Evolutionary conservation across 1,140 invertebrate species (phyloP).

Genomic region (Heliconius hewitsoni): DNA sequence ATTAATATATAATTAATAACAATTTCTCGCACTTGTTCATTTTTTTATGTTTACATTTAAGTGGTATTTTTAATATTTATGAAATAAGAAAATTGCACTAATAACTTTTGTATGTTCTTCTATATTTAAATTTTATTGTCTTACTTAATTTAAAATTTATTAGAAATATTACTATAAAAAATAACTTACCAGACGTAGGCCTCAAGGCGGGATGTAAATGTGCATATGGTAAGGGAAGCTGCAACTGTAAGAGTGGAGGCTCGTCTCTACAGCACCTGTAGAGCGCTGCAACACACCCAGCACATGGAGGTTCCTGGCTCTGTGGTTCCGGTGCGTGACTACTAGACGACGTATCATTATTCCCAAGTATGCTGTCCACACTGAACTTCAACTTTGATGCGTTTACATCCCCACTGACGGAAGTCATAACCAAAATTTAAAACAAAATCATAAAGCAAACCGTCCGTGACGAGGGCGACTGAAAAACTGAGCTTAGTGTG

Average conservation of each 20-base stretch:
- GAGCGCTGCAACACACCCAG: conserved; percentile 70
- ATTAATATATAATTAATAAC: no score
- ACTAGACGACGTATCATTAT: conserved; percentile 49
- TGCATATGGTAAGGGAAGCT: conserved; percentile 63
- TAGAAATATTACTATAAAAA: background rate
- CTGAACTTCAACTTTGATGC: conserved; percentile 73
- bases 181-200: conserved; percentile 61
- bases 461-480: conserved; percentile 49
- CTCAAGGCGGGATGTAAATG: conserved; percentile 73
- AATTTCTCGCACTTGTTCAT: no score
- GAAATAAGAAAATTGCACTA: no score
- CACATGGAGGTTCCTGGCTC: conserved; percentile 67
- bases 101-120: no score
- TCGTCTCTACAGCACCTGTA: conserved; percentile 74
- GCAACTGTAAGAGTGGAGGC: conserved; percentile 64
- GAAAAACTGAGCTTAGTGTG: conserved; percentile 63
- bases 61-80: no score
- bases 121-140: no score
- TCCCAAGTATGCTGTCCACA: conserved; percentile 73
- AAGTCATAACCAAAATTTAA: conserved; percentile 58
- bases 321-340: conserved; percentile 46
- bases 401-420: conserved; percentile 63
- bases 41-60: no score
- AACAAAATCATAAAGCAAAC: conserved; percentile 39
- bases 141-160: no score